Evolutionary conservation across 2,113 vertebrate species (phyloP).

Genomic region (Hystrix cristata): DNA sequence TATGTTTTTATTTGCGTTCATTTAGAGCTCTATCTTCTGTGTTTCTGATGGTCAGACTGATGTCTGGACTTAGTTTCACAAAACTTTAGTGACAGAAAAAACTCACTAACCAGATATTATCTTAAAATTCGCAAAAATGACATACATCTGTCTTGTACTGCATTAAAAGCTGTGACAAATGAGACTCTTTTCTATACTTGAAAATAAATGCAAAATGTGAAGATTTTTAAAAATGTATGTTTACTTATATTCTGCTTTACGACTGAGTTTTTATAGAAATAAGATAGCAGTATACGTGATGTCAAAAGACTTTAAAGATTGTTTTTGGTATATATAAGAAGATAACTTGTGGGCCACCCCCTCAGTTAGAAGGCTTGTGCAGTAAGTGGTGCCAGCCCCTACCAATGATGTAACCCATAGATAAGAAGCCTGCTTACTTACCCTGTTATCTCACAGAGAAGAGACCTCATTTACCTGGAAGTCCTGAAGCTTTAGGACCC

Average conservation of each 20-base stretch:
- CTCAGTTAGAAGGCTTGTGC: background rate
- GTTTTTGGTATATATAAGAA: background rate
- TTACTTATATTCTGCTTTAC: constrained; percentile 14
- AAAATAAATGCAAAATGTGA: background rate
- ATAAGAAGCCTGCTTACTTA: background rate
- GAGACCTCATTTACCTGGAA: background rate
- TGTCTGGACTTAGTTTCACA: background rate
- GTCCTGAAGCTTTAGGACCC: background rate
- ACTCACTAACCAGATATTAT: background rate
- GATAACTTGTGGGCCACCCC: background rate
- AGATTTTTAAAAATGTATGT: background rate
- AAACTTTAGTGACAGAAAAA: background rate
- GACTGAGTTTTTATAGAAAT: background rate
- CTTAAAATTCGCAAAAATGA: background rate
- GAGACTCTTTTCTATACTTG: background rate
- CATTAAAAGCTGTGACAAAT: background rate
- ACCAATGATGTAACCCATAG: fast-evolving
- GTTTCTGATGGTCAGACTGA: background rate
- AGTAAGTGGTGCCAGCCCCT: background rate
- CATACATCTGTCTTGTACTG: background rate
- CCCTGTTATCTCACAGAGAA: too few species aligned
- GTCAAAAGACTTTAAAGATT: background rate
- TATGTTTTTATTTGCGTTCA: background rate
- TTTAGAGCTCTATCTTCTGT: background rate
- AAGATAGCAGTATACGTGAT: background rate